Conservation (phyloP, 1,140 invertebrate species). For the Drosophila nigromelanica region DNA sequence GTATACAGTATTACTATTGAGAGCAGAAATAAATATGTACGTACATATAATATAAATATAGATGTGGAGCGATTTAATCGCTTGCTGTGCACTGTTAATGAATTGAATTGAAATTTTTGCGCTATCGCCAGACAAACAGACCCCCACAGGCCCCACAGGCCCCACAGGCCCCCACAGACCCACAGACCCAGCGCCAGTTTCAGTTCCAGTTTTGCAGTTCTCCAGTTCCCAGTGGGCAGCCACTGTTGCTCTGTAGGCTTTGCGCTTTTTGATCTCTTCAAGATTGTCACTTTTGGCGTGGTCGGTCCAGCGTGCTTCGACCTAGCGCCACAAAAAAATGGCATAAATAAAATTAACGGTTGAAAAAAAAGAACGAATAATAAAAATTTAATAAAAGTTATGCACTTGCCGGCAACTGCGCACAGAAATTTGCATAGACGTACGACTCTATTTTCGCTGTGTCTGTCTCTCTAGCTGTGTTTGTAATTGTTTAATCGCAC, state of each 20-base stretch:
- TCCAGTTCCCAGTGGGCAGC: constrained; percentile 57
- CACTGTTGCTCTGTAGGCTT: constrained; percentile 63
- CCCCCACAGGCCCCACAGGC: constrained; percentile 7
- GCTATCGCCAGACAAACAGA: constrained; percentile 46
- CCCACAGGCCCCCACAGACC: constrained; percentile 8
- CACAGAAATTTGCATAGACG: constrained; percentile 71
- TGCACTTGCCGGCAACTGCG: constrained; percentile 66
- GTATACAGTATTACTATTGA: constrained; percentile 1
- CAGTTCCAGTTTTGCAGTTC: constrained; percentile 38
- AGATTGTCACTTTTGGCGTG: constrained; percentile 72
- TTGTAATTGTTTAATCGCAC: constrained; percentile 63
- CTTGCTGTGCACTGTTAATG: constrained; percentile 69
- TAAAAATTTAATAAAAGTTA: constrained; percentile 65
- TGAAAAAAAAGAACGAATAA: constrained; percentile 36
- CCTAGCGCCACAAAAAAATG: constrained; percentile 53
- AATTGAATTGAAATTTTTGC: constrained; percentile 74
- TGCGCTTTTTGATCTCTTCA: constrained; percentile 75
- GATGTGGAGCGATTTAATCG: constrained; percentile 69
- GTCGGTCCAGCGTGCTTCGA: constrained; percentile 14
- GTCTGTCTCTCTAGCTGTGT: constrained; percentile 4
- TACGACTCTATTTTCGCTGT: constrained; percentile 72
- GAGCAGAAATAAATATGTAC: constrained; percentile 15
- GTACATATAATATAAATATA: constrained; percentile 55
- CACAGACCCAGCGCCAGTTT: constrained; percentile 21
- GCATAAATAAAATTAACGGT: too few species aligned